phyloP scores from a whole-genome alignment of 2,797 vertebrate genomes.

The Cygnus olor region DNA sequence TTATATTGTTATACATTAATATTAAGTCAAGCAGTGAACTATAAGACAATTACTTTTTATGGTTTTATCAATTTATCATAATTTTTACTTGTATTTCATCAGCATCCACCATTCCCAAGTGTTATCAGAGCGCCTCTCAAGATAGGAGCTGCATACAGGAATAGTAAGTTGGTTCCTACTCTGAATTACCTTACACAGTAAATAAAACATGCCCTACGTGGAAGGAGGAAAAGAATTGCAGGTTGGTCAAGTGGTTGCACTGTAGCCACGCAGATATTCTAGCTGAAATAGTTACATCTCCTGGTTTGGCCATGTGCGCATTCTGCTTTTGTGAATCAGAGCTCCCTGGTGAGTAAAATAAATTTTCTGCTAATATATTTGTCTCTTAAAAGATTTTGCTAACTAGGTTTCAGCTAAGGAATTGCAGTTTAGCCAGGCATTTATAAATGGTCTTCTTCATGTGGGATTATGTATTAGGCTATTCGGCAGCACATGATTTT shows the following conservation, averaged over 20 bases:
- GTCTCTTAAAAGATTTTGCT: neutral
- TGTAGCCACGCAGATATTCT: neutral
- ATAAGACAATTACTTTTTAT: neutral
- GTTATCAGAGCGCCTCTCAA: neutral
- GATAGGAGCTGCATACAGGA: neutral
- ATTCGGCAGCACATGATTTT: neutral
- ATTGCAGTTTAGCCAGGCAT: neutral
- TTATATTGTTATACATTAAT: neutral
- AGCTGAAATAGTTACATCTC: neutral
- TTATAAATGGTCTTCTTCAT: neutral
- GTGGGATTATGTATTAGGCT: neutral
- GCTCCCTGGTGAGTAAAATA: neutral
- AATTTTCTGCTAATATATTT: neutral
- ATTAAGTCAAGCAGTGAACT: neutral
- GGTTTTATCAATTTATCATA: neutral
- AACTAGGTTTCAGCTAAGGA: neutral
- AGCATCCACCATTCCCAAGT: neutral
- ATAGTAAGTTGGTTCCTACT: neutral
- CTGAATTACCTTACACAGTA: rapidly evolving
- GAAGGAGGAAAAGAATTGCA: neutral
- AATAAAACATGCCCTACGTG: neutral
- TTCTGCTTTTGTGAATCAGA: neutral
- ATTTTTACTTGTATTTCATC: neutral
- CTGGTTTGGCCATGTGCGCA: neutral
- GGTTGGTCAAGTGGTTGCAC: neutral